These are phyloP conservation scores for Glossophaga mutica DNA, from an alignment of 2,797 vertebrate genomes.

Conservation along the genomic window DNA sequence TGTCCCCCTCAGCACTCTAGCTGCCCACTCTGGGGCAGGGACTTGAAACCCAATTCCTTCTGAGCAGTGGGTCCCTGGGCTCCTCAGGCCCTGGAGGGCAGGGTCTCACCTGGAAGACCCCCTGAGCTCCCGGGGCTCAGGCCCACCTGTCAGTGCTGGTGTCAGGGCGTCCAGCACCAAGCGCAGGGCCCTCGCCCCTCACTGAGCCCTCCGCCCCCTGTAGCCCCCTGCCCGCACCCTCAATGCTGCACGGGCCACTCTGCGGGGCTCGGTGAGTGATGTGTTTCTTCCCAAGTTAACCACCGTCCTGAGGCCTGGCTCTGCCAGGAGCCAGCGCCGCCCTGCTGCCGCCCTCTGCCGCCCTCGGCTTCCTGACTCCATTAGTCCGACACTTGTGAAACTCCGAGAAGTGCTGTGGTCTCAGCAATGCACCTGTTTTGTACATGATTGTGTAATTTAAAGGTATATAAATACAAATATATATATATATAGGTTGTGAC, in stretches of 20 bases:
- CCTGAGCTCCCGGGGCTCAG: not conserved
- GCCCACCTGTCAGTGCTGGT: conserved; percentile 18
- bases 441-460: conserved; percentile 86
- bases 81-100: not conserved
- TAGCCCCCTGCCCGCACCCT: not conserved
- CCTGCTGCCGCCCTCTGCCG: not conserved
- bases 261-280: conserved; percentile 61
- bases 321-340: not conserved
- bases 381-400: conserved; percentile 74
- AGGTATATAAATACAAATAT: conserved; percentile 82
- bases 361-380: conserved; percentile 67
- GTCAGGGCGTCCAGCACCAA: not conserved
- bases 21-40: not conserved
- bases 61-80: not conserved
- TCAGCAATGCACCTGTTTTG: conserved; percentile 85
- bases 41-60: not conserved
- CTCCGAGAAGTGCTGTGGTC: conserved; percentile 79
- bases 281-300: conserved; percentile 70
- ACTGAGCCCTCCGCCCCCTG: not conserved
- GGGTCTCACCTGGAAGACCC: not conserved
- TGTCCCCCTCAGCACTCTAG: not conserved
- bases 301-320: conserved; percentile 42
- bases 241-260: not conserved
- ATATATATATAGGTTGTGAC: conserved; percentile 78
- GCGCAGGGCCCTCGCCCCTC: not conserved